Evolutionary conservation across 2,888 invertebrate genomes (phyloP), one percentile per base, ranked within the genome.

Genomic region (Drosophila leonis): DNA sequence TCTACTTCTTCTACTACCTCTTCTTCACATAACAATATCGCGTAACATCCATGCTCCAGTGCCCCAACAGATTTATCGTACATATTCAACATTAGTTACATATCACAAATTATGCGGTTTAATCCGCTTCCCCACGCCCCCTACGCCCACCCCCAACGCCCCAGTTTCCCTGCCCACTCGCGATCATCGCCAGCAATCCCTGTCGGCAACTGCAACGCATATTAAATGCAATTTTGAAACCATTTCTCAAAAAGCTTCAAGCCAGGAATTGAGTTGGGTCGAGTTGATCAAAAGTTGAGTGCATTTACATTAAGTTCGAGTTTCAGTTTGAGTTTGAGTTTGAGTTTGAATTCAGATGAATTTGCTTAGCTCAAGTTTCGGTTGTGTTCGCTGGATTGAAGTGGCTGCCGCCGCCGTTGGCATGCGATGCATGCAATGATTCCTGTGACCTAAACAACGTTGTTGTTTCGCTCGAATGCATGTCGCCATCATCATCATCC

Each of bases 401-500:
- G 56, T 75, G 75, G 42, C 69, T 70, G 74, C 72, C 78, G 31
- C 65, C 74, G 29, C 65, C 77, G n/a, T 67, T 75, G 10, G 72
- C 33, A 18, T 71, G 76, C 48, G 76, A 7, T 12, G 42, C 56
- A 31, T 87, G 80, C 51, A 82, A 35, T 7, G 83, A 84, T 8
- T 78, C 72, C 65, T 88, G 70, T 12, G 88, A 83, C 51, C 68
- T 86, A 65, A 88, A 81, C 35, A 88, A 57, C 18, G 88, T 86
- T 2, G 86, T 88, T 41, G 88, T 86, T 54, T 88, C 85, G 39
- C 80, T 86, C 8, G 82, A 88, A 42, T 85, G 88, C 44, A 88
- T 15, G 8, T 83, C 83, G 4, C 70, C 77, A 9, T 87, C 84
- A 0, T 81, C 78, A 0, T 83, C 83, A 0, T 77, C 79, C 0